Conservation (phyloP, 1,140 invertebrate species). For the Drosophila santomea region DNA sequence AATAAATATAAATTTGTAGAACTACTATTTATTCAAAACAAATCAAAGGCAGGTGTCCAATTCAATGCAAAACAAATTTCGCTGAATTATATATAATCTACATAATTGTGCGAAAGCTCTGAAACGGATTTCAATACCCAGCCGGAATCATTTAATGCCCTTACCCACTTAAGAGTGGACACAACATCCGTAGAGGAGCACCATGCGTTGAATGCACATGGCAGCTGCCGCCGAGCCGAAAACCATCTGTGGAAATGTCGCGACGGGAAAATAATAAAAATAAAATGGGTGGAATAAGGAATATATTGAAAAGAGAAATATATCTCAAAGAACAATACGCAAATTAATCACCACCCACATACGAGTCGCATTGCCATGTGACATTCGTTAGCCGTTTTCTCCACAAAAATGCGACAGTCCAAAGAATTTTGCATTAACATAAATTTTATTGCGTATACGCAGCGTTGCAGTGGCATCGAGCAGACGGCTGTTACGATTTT, state of each 20-base stretch:
- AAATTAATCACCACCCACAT: slow-evolving; percentile 77
- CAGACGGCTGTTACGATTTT: slow-evolving; percentile 19
- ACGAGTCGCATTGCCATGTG: slow-evolving; percentile 11
- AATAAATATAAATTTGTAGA: not conserved
- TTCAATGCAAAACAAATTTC: no score
- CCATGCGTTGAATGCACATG: slow-evolving; percentile 11
- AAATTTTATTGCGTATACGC: slow-evolving; percentile 79
- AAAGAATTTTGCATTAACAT: slow-evolving; percentile 67
- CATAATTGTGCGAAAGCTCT: no score
- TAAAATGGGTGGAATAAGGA: slow-evolving; percentile 8
- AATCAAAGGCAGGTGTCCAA: no score
- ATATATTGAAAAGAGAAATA: slow-evolving; percentile 23
- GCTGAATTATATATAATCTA: no score
- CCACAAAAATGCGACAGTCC: slow-evolving; percentile 80
- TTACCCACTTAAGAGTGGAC: slow-evolving; percentile 11
- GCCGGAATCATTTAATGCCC: slow-evolving; percentile 8
- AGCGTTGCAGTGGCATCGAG: slow-evolving; percentile 47
- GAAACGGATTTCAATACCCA: not conserved
- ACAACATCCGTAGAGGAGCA: slow-evolving; percentile 28
- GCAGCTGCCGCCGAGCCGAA: slow-evolving; percentile 2
- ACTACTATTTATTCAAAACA: no score
- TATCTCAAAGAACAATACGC: slow-evolving; percentile 69
- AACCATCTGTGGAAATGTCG: slow-evolving; percentile 33
- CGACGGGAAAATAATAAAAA: slow-evolving; percentile 20
- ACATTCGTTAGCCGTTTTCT: slow-evolving; percentile 57